Percentiles rank a stretch among this genome's conserved stretches.
phyloP scores from a whole-genome alignment of 2,888 invertebrate species.

The Epistrophe grossulariae region DNA sequence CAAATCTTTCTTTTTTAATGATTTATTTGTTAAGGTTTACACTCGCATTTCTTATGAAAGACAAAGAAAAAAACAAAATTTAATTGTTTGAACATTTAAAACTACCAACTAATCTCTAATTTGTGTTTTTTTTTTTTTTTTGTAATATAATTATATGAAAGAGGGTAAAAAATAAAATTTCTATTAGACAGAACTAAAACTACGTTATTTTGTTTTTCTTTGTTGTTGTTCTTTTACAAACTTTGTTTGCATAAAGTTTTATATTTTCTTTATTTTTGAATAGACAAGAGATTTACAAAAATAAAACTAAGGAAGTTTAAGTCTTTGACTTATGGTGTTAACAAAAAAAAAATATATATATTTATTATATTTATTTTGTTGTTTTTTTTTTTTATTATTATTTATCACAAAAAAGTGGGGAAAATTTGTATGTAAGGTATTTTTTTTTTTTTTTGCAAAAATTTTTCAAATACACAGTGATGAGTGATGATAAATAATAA shows the following conservation, averaged over 20 bases:
- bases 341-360: constrained; percentile 10
- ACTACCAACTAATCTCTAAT: constrained; percentile 63
- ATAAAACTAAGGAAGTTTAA: constrained; percentile 30
- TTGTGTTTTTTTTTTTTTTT: constrained; percentile 47
- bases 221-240: constrained; percentile 7
- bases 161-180: constrained; percentile 24
- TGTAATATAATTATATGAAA: not conserved
- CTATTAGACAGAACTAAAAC: constrained; percentile 6
- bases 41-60: not conserved
- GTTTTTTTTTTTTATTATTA: constrained; percentile 3
- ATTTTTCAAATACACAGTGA: constrained; percentile 13
- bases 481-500: constrained; percentile 23
- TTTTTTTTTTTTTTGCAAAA: not conserved
- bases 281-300: constrained; percentile 8
- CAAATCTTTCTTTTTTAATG: not conserved
- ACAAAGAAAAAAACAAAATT: constrained; percentile 34
- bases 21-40: not conserved
- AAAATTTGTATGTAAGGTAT: constrained; percentile 9
- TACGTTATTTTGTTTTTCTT: not conserved
- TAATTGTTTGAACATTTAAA: constrained; percentile 50
- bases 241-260: constrained; percentile 25
- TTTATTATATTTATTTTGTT: no score
- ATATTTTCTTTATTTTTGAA: constrained; percentile 12
- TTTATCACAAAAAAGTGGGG: constrained; percentile 51
- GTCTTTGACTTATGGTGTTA: constrained; percentile 22